Conservation (phyloP, 1,140 invertebrate species). For the Phortica variegata region DNA sequence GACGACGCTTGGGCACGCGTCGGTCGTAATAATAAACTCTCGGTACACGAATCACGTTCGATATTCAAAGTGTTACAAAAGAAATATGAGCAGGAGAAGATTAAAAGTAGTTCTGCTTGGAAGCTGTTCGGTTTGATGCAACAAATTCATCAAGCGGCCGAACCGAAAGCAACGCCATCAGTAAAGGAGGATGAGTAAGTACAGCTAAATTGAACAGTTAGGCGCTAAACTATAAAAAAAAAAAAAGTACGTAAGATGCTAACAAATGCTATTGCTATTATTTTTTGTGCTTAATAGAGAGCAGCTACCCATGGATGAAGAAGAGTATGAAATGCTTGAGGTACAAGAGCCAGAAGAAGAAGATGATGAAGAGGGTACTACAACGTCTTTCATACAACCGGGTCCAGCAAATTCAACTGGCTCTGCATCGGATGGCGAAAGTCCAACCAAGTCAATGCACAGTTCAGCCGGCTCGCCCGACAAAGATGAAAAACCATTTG, state of each 20-base stretch:
- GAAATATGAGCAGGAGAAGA: constrained; percentile 50
- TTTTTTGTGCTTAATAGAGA: constrained; percentile 17
- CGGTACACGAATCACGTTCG: constrained; percentile 49
- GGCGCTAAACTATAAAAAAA: constrained; percentile 2
- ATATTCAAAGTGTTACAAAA: constrained; percentile 53
- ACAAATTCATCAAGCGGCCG: constrained; percentile 44
- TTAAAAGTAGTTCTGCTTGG: constrained; percentile 44
- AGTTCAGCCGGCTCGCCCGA: constrained; percentile 40
- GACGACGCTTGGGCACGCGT: constrained; percentile 50
- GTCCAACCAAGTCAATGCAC: constrained; percentile 39
- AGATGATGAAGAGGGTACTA: constrained; percentile 19
- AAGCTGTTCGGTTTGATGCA: constrained; percentile 49
- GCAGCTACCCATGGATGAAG: constrained; percentile 38
- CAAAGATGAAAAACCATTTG: constrained; percentile 36
- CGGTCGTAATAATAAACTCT: constrained; percentile 46
- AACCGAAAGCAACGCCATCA: constrained; percentile 10
- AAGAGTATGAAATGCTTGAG: constrained; percentile 51
- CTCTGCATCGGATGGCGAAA: constrained; percentile 43
- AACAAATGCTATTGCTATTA: too few species aligned
- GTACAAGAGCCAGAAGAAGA: constrained; percentile 48
- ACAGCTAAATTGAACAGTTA: not conserved
- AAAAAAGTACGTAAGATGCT: too few species aligned
- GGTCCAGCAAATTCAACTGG: constrained; percentile 26
- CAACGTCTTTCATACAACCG: constrained; percentile 18
- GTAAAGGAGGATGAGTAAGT: constrained; percentile 45